phyloP scores from a whole-genome alignment of 2,113 vertebrate species.

The Oncorhynchus tshawytscha region DNA sequence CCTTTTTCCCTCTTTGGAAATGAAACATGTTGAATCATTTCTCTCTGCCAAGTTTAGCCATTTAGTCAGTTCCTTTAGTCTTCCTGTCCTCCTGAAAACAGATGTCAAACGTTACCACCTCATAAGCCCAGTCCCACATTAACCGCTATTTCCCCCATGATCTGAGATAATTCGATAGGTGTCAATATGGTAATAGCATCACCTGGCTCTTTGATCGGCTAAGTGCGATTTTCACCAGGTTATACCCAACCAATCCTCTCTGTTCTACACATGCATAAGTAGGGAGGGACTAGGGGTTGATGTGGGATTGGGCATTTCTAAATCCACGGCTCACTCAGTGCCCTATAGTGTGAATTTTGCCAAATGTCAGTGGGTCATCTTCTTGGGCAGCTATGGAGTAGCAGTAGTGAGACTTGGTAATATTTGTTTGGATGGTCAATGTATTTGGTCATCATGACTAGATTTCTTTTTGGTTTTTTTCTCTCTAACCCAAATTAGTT shows the following conservation, averaged over 20 bases:
- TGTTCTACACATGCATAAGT: too few relatives aligned
- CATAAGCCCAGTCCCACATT: too few relatives aligned
- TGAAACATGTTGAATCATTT: conserved; percentile 55
- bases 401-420: conserved; percentile 1
- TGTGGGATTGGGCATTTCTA: neutral
- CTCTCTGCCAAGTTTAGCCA: conserved; percentile 46
- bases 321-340: neutral
- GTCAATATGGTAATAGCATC: too few relatives aligned
- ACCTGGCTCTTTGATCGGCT: too few relatives aligned
- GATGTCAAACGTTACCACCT: conserved; percentile 6
- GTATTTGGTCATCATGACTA: neutral
- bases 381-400: conserved; percentile 64
- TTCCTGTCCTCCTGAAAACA: conserved; percentile 30
- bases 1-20: conserved; percentile 36
- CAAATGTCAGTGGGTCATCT: conserved; percentile 26
- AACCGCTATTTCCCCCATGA: too few relatives aligned
- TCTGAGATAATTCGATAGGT: neutral
- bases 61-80: conserved; percentile 22
- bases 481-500: conserved; percentile 26
- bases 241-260: too few relatives aligned
- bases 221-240: too few relatives aligned
- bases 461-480: neutral
- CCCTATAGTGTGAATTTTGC: conserved; percentile 27
- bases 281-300: too few relatives aligned
- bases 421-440: neutral